Evolutionary conservation across 2,113 vertebrate genomes (phyloP).

Genomic region (Bos taurus): ARS-UCD2.0 NC_037336.1:34756501-34757000

Average conservation of each 20-base stretch:
- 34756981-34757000: background rate
- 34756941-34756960: background rate
- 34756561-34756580: background rate
- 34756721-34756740: background rate
- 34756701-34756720: background rate
- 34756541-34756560: background rate
- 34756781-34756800: background rate
- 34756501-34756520: background rate
- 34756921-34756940: background rate
- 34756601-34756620: background rate
- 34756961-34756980: background rate
- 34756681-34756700: background rate
- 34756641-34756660: background rate
- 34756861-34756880: background rate
- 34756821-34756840: background rate
- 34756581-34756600: background rate
- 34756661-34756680: slow-evolving; percentile 1
- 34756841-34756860: background rate
- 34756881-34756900: background rate
- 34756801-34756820: background rate
- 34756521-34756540: background rate
- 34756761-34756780: background rate
- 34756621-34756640: background rate
- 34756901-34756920: background rate
- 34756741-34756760: background rate